Evolutionary conservation across 30 jellyfish, hydroid and myxozoan species (phyloP), one percentile per base, ranked within the genome.

Genomic region (Haliclystus octoradiatus): DNA sequence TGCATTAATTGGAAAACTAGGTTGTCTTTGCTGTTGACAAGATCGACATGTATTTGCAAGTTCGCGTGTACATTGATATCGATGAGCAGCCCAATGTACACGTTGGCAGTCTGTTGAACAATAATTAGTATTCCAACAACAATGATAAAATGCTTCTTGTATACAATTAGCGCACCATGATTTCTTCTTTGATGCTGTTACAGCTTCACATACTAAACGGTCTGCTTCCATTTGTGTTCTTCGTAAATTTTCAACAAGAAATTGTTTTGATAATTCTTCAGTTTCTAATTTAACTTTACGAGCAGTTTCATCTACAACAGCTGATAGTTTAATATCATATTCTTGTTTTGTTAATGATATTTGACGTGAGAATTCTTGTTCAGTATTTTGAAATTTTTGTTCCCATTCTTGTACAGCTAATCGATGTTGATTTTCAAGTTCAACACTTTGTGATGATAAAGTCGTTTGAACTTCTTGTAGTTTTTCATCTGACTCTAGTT

Each of bases 111-210:
- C 94, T 40, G 92, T 87, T 40, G 96, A 79, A 62, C 96, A 87
- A 68, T 87, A 87, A 74, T 87, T 87, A 27, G 96, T 87, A 33
- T 87, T 87, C 96, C 96, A 87, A 77, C 96, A 87, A 57, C 96
- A 87, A 69, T 87, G 96, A 67, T 87, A 87, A 70, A 87, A 87
- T 7, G 96, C 96, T 65, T 87, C 96, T 52, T 89, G 47, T 26
- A 89, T 69, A 62, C 96, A 87, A 63, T 75, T 87, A 26, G 96
- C 79, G 47, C 96, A 87, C 96, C 96, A 87, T 19, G 96, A 87
- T 73, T 87, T 87, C 77, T 87, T 87, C 66, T 87, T 87, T 1
- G 96, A 72, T 28, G 91, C 81, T 50, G 74, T 79, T 46, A 79
- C 72, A 61, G 93, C 93, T 25, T 79, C 93, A 4, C 82, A 69